Base-by-base conservation (phyloP, 2,888 invertebrate species). In the Dynastes maya region DNA sequence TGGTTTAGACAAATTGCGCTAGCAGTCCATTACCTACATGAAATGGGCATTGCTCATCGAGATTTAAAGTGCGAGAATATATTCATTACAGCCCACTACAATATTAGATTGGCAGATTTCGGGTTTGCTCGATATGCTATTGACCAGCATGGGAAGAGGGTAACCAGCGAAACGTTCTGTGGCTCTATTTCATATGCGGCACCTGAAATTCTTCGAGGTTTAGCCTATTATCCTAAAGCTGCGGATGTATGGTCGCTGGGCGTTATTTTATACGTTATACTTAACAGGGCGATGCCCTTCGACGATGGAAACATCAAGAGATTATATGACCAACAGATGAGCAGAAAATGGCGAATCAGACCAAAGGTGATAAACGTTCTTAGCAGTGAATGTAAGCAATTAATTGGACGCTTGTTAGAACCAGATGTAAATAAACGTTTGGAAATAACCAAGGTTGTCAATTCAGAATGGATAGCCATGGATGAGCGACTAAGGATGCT, bases 161-260 rank as follows among this genome's bases (percentile, higher is more conserved):
- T 93, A 8, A 85, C 93, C 68, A 96, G 96, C 82, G 92, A 93
- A 84, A 96, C 96, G 0, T 96, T 94, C 85, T 97, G 96, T 85
- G 97, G 96, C 0, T 96, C 96, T 13, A 89, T 96, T 13, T 95
- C 96, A 4, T 97, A 97, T 86, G 96, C 95, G 0, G 95, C 97
- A 0, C 96, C 96, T 0, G 97, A 97, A 88, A 94, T 97, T 79
- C 89, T 97, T 76, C 92, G 90, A 86, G 95, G 95, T 0, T 90
- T 91, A 51, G 93, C 94, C 0, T 95, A 95, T 85, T 90, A 93
- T 84, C 94, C 95, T 0, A 94, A 93, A 87, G 84, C 91, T 74
- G 91, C 94, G 0, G 97, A 97, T 86, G 90, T 95, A 84, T 97
- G 96, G 96, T 95, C 95, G 1, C 86, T 95, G 64, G 96, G 94